phyloP scores from a whole-genome alignment of 1,140 invertebrate genomes.

The Euwallacea fornicatus region DNA sequence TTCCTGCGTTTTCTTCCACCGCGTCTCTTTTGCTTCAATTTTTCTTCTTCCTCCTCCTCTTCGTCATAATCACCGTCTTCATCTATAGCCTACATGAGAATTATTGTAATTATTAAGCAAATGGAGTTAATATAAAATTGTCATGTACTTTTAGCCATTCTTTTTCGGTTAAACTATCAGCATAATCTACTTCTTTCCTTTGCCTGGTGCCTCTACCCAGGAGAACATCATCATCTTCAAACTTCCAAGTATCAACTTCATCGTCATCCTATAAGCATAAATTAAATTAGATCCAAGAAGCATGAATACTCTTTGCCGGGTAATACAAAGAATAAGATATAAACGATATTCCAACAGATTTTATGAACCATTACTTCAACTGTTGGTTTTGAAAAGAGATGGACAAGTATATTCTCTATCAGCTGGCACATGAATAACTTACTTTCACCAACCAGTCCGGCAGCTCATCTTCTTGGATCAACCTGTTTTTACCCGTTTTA shows the following conservation, averaged over 20 bases:
- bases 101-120: not conserved
- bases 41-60: constrained; percentile 72
- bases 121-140: not conserved
- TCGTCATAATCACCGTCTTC: constrained; percentile 75
- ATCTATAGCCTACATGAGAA: constrained; percentile 58
- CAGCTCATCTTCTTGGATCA: constrained; percentile 92
- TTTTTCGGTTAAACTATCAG: constrained; percentile 92
- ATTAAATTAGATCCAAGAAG: no score
- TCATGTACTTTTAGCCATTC: constrained; percentile 86
- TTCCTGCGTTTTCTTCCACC: constrained; percentile 60
- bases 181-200: constrained; percentile 97
- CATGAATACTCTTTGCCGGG: no score
- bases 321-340: no score
- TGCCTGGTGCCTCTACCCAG: constrained; percentile 87
- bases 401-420: no score
- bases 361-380: no score
- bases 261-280: constrained; percentile 31
- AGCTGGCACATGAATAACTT: not conserved
- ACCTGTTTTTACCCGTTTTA: constrained; percentile 69
- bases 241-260: constrained; percentile 69
- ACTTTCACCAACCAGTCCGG: constrained; percentile 90
- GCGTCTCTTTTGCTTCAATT: constrained; percentile 60
- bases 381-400: no score
- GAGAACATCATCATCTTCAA: constrained; percentile 77
- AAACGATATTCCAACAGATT: no score